These are phyloP conservation scores for Cataglyphis albicans DNA, from an alignment of 2,888 invertebrate genomes.

Conservation along the genomic window DNA sequence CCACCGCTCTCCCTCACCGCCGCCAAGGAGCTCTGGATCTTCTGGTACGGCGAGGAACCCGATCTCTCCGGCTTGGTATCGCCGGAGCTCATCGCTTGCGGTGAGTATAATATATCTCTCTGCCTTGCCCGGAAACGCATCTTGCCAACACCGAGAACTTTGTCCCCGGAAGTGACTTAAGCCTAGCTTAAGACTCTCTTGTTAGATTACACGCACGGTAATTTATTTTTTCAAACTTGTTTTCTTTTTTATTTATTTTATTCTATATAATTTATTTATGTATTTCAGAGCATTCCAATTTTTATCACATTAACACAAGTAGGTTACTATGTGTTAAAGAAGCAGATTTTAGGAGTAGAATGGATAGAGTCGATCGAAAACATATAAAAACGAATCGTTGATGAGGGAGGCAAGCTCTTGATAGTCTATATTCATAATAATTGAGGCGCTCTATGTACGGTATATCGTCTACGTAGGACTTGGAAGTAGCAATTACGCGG, in stretches of 20 bases:
- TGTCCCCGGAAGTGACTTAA: slow-evolving; percentile 11
- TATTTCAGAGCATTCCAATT: not conserved
- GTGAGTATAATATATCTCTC: slow-evolving; percentile 88
- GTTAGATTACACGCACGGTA: not conserved
- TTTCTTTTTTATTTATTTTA: not conserved
- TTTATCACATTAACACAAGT: not conserved
- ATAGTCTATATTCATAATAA: slow-evolving; percentile 2
- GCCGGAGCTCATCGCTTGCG: slow-evolving; percentile 93
- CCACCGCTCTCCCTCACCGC: slow-evolving; percentile 94
- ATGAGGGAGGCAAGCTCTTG: not conserved
- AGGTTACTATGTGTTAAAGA: not conserved
- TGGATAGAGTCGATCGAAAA: not conserved
- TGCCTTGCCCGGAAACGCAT: not conserved
- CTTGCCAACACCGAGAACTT: not conserved
- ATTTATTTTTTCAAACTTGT: not conserved
- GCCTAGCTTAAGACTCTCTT: not conserved
- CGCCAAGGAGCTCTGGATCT: slow-evolving; percentile 99
- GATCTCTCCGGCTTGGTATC: slow-evolving; percentile 94
- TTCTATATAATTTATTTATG: not conserved
- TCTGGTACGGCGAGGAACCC: slow-evolving; percentile 99
- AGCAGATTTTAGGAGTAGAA: not conserved
- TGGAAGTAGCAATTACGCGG: slow-evolving; percentile 39
- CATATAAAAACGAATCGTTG: not conserved
- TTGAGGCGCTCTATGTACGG: not conserved
- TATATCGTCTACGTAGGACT: slow-evolving; percentile 1